Percentiles rank a stretch among this genome's conserved stretches.
phyloP scores from a whole-genome alignment of 2,113 vertebrate species.

The Brachyhypopomus occidentalis region DNA sequence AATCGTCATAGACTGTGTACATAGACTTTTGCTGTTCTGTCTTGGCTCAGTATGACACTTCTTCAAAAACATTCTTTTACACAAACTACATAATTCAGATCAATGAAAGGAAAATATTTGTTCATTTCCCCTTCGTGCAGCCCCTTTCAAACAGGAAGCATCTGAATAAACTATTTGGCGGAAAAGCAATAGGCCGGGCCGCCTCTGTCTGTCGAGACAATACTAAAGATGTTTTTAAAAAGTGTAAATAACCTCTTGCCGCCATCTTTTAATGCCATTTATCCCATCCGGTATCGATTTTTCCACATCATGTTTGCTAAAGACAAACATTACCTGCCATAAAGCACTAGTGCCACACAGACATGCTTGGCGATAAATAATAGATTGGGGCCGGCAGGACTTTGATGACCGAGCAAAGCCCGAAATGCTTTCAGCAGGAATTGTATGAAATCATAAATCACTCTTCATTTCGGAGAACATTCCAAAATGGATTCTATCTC shows the following conservation, averaged over 20 bases:
- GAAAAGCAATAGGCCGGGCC: constrained; percentile 13
- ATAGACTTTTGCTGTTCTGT: neutral
- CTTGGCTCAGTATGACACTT: neutral
- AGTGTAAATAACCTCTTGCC: constrained; percentile 59
- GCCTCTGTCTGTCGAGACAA: constrained; percentile 43
- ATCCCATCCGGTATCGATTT: constrained; percentile 70
- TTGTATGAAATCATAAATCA: constrained; percentile 87
- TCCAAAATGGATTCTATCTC: constrained; percentile 83
- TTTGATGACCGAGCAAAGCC: constrained; percentile 85
- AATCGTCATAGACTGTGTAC: no score
- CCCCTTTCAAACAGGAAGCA: constrained; percentile 18
- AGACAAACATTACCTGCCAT: constrained; percentile 80
- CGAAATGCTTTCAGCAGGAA: constrained; percentile 82
- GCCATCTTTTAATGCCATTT: constrained; percentile 62
- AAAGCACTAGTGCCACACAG: constrained; percentile 76
- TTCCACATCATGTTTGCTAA: constrained; percentile 77
- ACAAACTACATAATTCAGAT: neutral
- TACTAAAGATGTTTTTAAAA: constrained; percentile 58
- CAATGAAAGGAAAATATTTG: neutral
- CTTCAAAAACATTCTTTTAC: neutral
- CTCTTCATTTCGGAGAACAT: constrained; percentile 83
- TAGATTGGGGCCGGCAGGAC: constrained; percentile 78
- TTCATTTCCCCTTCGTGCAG: neutral
- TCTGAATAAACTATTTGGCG: constrained; percentile 42
- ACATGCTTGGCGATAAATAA: constrained; percentile 82